Evolutionary conservation across 2,888 invertebrate genomes (phyloP), one percentile per base, ranked within the genome.

Genomic region (Pyrgus malvae): DNA sequence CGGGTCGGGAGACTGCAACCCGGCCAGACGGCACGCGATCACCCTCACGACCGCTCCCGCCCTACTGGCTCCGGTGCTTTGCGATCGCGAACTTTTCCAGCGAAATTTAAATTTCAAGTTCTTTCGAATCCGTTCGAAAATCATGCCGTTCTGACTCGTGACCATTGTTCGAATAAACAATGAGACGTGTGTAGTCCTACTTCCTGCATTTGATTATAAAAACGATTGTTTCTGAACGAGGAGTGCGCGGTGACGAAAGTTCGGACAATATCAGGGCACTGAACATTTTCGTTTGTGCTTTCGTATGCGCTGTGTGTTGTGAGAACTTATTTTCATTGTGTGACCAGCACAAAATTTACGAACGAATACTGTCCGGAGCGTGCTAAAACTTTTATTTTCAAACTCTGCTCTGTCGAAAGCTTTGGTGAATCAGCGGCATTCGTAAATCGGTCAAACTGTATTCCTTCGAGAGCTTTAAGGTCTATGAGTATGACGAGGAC

Each of bases 381-480:
- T 21, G 9, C 29, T 35, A 12, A 45, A 53, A 44, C 8, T 8
- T 12, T 2, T n/a, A 50, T 12, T 44, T 44, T 12, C 9, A 8
- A n/a, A n/a, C n/a, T n/a, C 9, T 11, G 42, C 42, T 37, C 35
- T 42, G 42, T 29, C n/a, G 8, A 4, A 51, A 45, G 53, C 38
- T 45, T 53, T 67, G 63, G 65, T 67, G 63, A 56, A 65, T 53
- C 59, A 57, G 63, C 54, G 66, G 23, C 3, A 25, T 46, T 40
- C 31, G 59, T 65, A 76, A 84, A 84, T 74, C 76, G 80, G 81
- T 66, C 90, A 90, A 88, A 82, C 90, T 90, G 90, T 90, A 89
- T 90, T 90, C 90, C 76, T 86, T 90, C 76, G 89, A 90, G 68
- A 89, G 83, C 77, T 90, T 90, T 75, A 86, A 90, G 78, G 87